Evolutionary conservation across 2,113 vertebrate species (phyloP), one percentile per base, ranked within the genome.

Genomic region (Proterorhinus semilunaris): DNA sequence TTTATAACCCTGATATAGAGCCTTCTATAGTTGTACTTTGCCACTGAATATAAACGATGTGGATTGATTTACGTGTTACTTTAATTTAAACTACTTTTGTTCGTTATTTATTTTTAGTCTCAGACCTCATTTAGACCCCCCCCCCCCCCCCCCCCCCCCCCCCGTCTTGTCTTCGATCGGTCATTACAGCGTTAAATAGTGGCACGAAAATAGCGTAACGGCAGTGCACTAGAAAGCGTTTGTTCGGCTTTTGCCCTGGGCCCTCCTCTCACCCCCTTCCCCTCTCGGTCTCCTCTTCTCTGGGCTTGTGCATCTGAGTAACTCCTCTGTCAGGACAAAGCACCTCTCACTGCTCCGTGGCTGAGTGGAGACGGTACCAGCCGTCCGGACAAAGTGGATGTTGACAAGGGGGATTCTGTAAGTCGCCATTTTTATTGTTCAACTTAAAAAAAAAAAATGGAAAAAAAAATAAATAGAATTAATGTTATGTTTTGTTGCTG

Each of bases 271-370:
- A 12, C 62, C 71, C 62, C 71, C 68, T 66, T 74, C 65, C 73
- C 79, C 58, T 50, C 49, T 68, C 10, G 27, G 64, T 75, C 68
- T 69, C 79, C 80, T 84, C 71, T 70, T 72, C 68, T 80, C 74
- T 77, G 87, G 82, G 76, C 10, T 89, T 78, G 76, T 80, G 86
- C 70, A 83, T 74, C 69, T 87, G 88, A 89, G 81, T 90, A 76
- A 81, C 82, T 87, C 88, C 82, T 88, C 92, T 93, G 92, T 92
- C 82, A 46, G 27, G 71, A 79, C 70, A 80, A 75, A 82, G 84
- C 78, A 78, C 81, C 86, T 69, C 69, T 83, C 87, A 83, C 87
- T 74, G 77, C 86, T 84, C 65, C 78, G 77, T 82, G 89, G 78
- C 81, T 80, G 65, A 78, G 69, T 88, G 91, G 92, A 88, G 92